phyloP scores from a whole-genome alignment of 2,113 vertebrate genomes.

The Sceloporus tristichus region DNA sequence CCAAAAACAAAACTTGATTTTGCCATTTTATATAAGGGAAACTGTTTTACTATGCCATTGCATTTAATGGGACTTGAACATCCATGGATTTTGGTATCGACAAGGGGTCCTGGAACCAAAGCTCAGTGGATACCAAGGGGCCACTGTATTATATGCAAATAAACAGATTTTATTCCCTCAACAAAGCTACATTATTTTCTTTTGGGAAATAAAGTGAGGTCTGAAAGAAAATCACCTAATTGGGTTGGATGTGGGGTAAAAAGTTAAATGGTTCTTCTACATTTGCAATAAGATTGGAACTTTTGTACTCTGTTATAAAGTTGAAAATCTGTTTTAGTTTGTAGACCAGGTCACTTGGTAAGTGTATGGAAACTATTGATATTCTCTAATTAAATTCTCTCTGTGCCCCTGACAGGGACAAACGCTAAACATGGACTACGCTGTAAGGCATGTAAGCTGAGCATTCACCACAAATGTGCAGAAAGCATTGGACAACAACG shows the following conservation, averaged over 20 bases:
- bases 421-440: slow-evolving; percentile 94
- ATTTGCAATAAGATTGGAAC: neutral
- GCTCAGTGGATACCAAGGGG: no score
- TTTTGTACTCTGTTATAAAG: neutral
- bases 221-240: neutral
- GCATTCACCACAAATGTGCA: slow-evolving; percentile 95
- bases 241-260: neutral
- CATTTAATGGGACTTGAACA: no score
- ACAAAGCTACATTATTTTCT: neutral
- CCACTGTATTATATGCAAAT: neutral
- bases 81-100: no score
- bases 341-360: slow-evolving; percentile 44
- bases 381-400: slow-evolving; percentile 46
- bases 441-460: slow-evolving; percentile 99
- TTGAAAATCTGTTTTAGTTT: neutral
- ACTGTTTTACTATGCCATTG: no score
- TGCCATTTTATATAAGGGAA: no score
- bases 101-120: no score
- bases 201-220: neutral
- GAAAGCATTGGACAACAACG: slow-evolving; percentile 89
- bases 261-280: neutral
- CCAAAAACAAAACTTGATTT: no score
- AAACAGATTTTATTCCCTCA: neutral
- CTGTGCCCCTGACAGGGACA: slow-evolving; percentile 81
- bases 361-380: slow-evolving; percentile 70